Base-by-base conservation (phyloP, 2,888 invertebrate species). In the Drosophila demipolita region DNA sequence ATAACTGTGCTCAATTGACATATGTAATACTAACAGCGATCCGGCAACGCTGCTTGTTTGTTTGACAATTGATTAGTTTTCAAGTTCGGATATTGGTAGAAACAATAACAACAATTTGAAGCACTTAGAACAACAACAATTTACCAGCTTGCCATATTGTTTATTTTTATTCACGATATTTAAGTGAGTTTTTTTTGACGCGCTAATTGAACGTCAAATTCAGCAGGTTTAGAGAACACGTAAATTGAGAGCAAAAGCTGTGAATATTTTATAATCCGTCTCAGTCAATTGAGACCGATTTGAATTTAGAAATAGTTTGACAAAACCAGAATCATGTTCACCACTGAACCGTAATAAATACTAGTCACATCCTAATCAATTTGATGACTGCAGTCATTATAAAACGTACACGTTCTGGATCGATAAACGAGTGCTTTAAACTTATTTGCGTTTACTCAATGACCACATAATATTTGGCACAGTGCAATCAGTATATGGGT, bases 41-140 rank as follows among this genome's bases (percentile, higher is more conserved):
- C 35, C 40, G 58, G 67, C 58, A 68, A 58, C 70, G 29, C 57
- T 35, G 23, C 8, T 36, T 15, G 50, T 49, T 38, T 57, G 36
- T 63, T 63, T 60, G 64, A 57, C 69, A 50, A n/a, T 73, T 74
- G 87, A 86, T 89, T 83, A 80, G 78, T 83, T 81, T 83, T 81
- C 57, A 64, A 66, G 72, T 75, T 50, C 63, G 75, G 81, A 76
- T 81, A 61, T 69, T 29, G 63, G 36, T 54, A 57, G 35, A 38
- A 66, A 54, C 57, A 64, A 38, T 29, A 50, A 42, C 60, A 75
- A 61, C 33, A 61, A 75, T 26, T n/a, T 29, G 6, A 50, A 57
- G 33, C 26, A 74, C 48, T 58, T 45, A 32, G 50, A 35, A 35
- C 62, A 74, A 70, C 63, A 69, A 67, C 36, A 59, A 67, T 53